Conservation (phyloP, 2,113 vertebrate genomes). For the Thryonomys swinderianus region DNA sequence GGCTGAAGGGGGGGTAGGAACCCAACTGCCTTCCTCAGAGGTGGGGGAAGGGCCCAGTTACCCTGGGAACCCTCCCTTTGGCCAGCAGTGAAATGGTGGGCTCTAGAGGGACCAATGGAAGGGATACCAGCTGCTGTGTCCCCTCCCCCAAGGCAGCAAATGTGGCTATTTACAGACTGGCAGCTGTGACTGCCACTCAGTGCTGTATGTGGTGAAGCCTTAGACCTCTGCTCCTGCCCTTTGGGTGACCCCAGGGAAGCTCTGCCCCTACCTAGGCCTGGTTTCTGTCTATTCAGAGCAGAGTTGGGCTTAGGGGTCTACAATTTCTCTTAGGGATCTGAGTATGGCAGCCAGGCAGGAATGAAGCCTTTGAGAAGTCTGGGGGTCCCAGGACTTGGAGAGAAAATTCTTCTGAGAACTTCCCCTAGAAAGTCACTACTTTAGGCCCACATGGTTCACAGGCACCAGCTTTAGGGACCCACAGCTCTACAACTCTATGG, state of each 20-base stretch:
- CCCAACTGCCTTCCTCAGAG: background rate
- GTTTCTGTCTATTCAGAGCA: background rate
- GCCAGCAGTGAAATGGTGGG: background rate
- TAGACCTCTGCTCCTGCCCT: slow-evolving; percentile 61
- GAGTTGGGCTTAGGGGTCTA: background rate
- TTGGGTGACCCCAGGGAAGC: slow-evolving; percentile 43
- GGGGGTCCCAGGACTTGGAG: background rate
- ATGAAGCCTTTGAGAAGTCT: background rate
- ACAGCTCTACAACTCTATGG: background rate
- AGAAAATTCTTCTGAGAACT: background rate
- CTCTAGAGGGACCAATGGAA: background rate
- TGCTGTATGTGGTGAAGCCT: background rate
- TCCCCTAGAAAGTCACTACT: background rate
- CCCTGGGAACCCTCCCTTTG: background rate
- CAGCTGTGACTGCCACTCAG: slow-evolving; percentile 75
- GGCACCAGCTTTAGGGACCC: background rate
- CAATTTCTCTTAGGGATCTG: background rate
- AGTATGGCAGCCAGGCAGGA: background rate
- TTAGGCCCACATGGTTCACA: background rate
- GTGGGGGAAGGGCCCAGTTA: background rate
- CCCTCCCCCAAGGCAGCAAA: background rate
- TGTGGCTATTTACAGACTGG: slow-evolving; percentile 53
- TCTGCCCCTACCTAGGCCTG: background rate
- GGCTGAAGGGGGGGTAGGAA: background rate
- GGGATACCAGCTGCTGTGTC: slow-evolving; percentile 15